phyloP scores from a whole-genome alignment of 35 echinoderm and acorn worm species.

The Lytechinus variegatus region DNA sequence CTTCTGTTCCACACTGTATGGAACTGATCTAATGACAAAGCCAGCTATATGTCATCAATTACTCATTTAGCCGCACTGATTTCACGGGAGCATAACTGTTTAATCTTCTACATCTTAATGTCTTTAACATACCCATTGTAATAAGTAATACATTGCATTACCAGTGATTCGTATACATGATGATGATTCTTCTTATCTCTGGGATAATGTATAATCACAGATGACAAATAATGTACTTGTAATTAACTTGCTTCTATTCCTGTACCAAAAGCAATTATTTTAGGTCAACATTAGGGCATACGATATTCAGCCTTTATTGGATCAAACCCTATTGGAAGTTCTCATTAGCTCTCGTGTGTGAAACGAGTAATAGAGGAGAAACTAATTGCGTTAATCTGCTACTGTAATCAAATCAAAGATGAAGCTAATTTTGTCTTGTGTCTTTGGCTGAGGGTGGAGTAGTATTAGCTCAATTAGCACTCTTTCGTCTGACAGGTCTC shows the following conservation, averaged over 20 bases:
- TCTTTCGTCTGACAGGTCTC: not conserved
- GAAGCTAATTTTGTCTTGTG: not conserved
- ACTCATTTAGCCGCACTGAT: not conserved
- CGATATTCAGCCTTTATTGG: not conserved
- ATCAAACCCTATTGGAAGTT: not conserved
- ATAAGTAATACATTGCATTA: not conserved
- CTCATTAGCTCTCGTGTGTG: not conserved
- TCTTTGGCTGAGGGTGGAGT: not conserved
- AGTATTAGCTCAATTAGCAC: conserved; percentile 18
- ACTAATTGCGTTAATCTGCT: not conserved
- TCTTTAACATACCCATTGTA: not conserved
- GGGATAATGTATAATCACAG: not conserved
- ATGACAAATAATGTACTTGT: not conserved
- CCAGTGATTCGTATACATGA: not conserved
- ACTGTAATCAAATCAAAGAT: conserved; percentile 13
- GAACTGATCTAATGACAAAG: not conserved
- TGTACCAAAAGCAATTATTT: not conserved
- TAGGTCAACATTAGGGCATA: not conserved
- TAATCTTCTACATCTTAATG: not conserved
- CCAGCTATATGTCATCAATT: not conserved
- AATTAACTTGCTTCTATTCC: not conserved
- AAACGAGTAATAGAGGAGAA: not conserved
- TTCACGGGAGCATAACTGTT: not conserved
- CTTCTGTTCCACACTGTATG: too few species aligned
- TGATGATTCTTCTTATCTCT: not conserved